phyloP scores from a whole-genome alignment of 2,888 invertebrate genomes.

The Drosophila bunnanda region DNA sequence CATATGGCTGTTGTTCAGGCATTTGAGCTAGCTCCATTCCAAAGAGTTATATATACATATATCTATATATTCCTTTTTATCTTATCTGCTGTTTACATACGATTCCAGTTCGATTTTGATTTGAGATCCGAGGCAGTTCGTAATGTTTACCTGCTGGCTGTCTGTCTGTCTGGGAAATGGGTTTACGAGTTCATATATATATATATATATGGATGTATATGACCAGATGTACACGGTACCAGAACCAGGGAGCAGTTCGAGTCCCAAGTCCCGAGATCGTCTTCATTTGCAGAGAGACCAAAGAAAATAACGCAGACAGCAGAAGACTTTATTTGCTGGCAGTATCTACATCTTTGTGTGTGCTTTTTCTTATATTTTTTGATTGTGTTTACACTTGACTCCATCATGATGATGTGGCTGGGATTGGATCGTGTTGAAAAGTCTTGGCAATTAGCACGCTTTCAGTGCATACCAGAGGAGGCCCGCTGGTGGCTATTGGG shows the following conservation, averaged over 20 bases:
- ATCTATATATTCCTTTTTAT: conserved; percentile 15
- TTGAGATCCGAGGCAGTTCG: conserved; percentile 23
- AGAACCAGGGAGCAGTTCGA: conserved; percentile 6
- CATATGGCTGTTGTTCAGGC: conserved; percentile 28
- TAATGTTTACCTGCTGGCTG: conserved; percentile 33
- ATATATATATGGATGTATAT: background rate
- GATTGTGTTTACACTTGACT: conserved; percentile 71
- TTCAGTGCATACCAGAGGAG: conserved; percentile 51
- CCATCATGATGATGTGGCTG: conserved; percentile 30
- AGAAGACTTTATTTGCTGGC: conserved; percentile 31
- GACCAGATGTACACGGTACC: conserved; percentile 33
- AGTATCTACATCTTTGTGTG: background rate
- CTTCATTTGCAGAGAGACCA: conserved; percentile 38
- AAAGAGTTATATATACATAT: conserved; percentile 21
- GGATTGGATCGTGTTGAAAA: conserved; percentile 57
- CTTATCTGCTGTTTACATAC: conserved; percentile 40
- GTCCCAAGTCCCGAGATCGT: conserved; percentile 17
- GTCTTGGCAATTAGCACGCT: conserved; percentile 71
- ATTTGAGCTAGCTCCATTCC: conserved; percentile 24
- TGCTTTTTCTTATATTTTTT: conserved; percentile 29
- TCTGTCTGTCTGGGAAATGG: conserved; percentile 11
- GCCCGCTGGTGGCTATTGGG: conserved; percentile 54
- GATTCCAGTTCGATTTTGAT: conserved; percentile 44
- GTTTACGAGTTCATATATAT: conserved; percentile 45
- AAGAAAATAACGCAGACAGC: conserved; percentile 14